Evolutionary conservation across 2,113 vertebrate species (phyloP).

Genomic region (Silurus glanis): DNA sequence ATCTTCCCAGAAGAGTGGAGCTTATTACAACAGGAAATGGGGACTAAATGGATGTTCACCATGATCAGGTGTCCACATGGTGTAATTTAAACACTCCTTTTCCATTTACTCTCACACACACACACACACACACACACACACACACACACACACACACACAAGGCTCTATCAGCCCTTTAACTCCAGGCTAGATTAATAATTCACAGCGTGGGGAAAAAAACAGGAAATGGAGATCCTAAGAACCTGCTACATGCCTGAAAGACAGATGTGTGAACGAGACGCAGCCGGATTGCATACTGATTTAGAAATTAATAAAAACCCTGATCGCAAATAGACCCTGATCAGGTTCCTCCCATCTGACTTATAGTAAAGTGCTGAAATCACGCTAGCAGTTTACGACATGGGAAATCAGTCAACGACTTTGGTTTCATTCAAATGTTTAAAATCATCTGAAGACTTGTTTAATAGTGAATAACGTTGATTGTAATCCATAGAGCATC

Average conservation of each 20-base stretch:
- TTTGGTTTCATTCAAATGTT: neutral
- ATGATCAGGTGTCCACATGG: too few relatives aligned
- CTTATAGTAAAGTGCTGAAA: neutral
- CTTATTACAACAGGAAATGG: too few relatives aligned
- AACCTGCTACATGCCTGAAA: neutral
- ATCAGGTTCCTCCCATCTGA: neutral
- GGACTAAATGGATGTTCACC: too few relatives aligned
- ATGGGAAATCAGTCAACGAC: neutral
- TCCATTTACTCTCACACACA: neutral
- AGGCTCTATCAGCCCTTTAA: neutral
- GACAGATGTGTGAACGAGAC: neutral
- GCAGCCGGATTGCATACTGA: neutral
- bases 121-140: constrained; percentile 9
- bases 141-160: neutral
- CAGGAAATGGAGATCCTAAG: constrained; percentile 1
- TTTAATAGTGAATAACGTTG: neutral
- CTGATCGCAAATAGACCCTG: too few relatives aligned
- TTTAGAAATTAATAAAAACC: neutral
- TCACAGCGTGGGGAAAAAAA: neutral
- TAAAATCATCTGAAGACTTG: neutral
- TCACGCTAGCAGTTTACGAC: too few relatives aligned
- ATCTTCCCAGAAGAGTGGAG: too few relatives aligned
- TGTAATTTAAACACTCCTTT: neutral
- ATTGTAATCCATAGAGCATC: neutral
- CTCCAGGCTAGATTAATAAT: neutral